Percentiles rank a stretch among this genome's conserved stretches.
Conservation (phyloP, 1,140 invertebrate genomes). For the Rhizoglyphus robini region DNA sequence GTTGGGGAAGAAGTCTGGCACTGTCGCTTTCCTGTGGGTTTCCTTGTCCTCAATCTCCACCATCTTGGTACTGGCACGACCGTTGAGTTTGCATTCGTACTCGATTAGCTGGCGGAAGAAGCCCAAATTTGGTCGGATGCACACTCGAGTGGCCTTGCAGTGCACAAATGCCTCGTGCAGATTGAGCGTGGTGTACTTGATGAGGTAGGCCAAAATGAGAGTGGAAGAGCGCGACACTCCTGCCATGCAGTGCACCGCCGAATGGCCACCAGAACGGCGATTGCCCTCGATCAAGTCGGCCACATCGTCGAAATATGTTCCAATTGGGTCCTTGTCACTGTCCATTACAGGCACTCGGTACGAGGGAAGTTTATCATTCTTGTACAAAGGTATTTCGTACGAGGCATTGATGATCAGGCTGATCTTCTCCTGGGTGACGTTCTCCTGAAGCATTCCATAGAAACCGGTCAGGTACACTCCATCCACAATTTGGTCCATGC, state of each 20-base stretch:
- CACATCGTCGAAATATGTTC: slow-evolving; percentile 11
- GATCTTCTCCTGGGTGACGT: background rate
- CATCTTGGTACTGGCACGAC: too few relatives aligned
- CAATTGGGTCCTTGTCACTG: background rate
- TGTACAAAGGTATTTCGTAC: background rate
- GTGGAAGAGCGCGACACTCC: slow-evolving; percentile 72
- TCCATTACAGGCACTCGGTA: background rate
- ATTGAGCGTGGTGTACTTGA: slow-evolving; percentile 62
- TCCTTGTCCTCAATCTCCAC: too few relatives aligned
- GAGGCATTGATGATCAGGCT: background rate
- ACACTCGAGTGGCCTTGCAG: background rate
- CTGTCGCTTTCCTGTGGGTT: too few relatives aligned
- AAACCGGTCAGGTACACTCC: background rate
- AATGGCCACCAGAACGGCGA: background rate
- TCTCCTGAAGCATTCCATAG: background rate
- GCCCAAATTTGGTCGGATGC: slow-evolving; percentile 20
- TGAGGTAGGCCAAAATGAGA: slow-evolving; percentile 69
- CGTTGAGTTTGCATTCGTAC: too few relatives aligned
- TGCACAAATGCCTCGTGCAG: slow-evolving; percentile 51
- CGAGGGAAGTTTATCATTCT: background rate
- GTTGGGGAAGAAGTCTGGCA: too few relatives aligned
- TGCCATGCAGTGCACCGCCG: too few relatives aligned
- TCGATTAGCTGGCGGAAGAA: too few relatives aligned
- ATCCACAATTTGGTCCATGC: background rate
- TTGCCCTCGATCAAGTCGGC: slow-evolving; percentile 12